Evolutionary conservation across 2,113 vertebrate genomes (phyloP).

Genomic region (Anolis carolinensis): DNA sequence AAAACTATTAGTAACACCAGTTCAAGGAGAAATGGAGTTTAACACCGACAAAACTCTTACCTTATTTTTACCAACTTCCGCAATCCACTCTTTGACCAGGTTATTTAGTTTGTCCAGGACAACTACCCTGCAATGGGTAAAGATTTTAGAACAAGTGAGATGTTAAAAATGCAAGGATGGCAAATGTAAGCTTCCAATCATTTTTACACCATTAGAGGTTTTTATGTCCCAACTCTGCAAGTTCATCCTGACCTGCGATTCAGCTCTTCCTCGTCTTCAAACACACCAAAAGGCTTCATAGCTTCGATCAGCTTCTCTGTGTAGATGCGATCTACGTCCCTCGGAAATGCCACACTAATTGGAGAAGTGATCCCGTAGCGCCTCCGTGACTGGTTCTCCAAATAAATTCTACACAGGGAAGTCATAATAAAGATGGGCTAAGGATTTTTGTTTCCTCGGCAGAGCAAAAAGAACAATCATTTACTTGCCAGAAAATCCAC

Average conservation of each 20-base stretch:
- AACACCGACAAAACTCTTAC: conserved; percentile 70
- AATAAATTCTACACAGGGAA: conserved; percentile 76
- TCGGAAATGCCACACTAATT: conserved; percentile 90
- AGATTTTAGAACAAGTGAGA: background rate
- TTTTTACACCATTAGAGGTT: background rate
- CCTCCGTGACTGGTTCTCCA: conserved; percentile 82
- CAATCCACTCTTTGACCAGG: conserved; percentile 95
- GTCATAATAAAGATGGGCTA: background rate
- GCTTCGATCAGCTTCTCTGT: conserved; percentile 91
- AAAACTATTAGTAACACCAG: background rate
- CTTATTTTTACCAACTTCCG: conserved; percentile 92
- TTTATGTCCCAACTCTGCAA: background rate
- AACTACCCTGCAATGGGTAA: conserved; percentile 80
- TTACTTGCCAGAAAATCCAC: background rate
- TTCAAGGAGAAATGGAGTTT: background rate
- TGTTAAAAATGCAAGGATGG: too few species aligned
- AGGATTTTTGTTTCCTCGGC: background rate
- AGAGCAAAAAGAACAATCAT: background rate
- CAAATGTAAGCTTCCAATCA: too few species aligned
- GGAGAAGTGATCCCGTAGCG: conserved; percentile 95
- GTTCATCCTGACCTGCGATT: conserved; percentile 85
- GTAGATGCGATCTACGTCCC: conserved; percentile 87
- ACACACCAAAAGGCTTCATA: conserved; percentile 94
- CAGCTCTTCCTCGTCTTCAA: conserved; percentile 93
- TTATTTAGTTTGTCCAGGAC: conserved; percentile 93